Conservation (phyloP, 1,140 invertebrate genomes). For the Lasaia peninsularis region DNA sequence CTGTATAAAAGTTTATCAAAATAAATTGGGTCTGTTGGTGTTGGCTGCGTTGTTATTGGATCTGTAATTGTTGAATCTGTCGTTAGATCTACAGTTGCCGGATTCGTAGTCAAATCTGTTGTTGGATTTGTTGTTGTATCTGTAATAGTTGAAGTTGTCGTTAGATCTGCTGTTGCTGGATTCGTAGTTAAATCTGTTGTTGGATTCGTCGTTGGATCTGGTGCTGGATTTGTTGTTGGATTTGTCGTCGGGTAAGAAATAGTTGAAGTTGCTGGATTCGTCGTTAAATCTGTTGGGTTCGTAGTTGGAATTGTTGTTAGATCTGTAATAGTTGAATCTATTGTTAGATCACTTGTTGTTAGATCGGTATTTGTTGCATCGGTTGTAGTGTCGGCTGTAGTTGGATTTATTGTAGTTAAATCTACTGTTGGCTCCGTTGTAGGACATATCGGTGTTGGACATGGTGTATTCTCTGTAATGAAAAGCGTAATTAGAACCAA, state of each 20-base stretch:
- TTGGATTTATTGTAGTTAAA: too few species aligned
- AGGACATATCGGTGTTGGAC: too few species aligned
- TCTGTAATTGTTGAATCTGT: background rate
- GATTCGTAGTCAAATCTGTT: background rate
- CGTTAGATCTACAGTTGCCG: background rate
- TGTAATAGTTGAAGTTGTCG: too few species aligned
- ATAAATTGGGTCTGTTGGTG: conserved; percentile 22
- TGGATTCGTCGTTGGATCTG: background rate
- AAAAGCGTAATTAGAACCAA: too few species aligned
- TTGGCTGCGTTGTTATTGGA: background rate
- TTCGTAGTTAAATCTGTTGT: background rate
- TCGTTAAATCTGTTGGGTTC: too few species aligned
- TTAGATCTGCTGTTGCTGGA: too few species aligned
- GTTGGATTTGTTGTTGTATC: too few species aligned
- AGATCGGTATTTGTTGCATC: background rate
- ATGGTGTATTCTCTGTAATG: too few species aligned
- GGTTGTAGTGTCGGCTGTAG: background rate
- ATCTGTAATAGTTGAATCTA: background rate
- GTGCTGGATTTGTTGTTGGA: background rate
- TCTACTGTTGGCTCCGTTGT: too few species aligned
- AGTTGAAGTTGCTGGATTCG: too few species aligned
- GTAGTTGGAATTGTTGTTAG: background rate
- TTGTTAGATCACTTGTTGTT: too few species aligned
- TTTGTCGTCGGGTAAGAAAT: background rate
- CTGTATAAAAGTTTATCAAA: conserved; percentile 47